phyloP scores from a whole-genome alignment of 2,113 vertebrate species.

The Setophaga coronata region DNA sequence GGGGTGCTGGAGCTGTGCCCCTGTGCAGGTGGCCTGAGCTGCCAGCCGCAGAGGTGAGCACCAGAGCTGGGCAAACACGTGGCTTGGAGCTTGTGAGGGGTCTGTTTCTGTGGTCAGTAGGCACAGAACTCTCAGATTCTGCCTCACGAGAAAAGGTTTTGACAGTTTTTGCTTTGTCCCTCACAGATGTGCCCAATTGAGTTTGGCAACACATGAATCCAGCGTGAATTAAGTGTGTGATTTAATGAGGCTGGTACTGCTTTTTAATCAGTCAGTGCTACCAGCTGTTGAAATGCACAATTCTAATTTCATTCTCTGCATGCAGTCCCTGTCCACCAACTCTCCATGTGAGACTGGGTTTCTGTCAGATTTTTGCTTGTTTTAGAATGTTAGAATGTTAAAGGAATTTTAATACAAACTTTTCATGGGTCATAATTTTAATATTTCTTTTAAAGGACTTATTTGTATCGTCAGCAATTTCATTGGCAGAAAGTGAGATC shows the following conservation, averaged over 20 bases:
- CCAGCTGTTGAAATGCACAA: background rate
- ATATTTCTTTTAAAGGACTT: background rate
- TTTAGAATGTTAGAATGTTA: background rate
- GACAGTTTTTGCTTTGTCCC: background rate
- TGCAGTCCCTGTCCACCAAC: background rate
- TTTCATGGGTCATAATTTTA: background rate
- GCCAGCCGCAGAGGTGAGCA: constrained; percentile 85
- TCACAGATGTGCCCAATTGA: background rate
- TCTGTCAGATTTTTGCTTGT: background rate
- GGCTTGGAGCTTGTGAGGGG: background rate
- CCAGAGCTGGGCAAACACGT: background rate
- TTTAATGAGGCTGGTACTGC: background rate
- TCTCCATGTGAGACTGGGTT: background rate
- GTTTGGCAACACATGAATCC: background rate
- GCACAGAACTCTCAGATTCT: background rate
- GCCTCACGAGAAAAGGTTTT: background rate
- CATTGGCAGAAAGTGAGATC: background rate
- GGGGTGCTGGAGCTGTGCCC: constrained; percentile 86
- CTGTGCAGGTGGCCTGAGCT: constrained; percentile 84
- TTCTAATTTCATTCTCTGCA: background rate
- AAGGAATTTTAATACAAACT: background rate
- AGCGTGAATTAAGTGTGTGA: background rate
- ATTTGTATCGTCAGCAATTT: background rate
- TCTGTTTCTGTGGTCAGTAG: background rate
- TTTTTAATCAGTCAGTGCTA: background rate